These are phyloP conservation scores for Ctenochaetus hawaiiensis DNA, from an alignment of 2,797 vertebrate genomes.

Conservation along the genomic window DNA sequence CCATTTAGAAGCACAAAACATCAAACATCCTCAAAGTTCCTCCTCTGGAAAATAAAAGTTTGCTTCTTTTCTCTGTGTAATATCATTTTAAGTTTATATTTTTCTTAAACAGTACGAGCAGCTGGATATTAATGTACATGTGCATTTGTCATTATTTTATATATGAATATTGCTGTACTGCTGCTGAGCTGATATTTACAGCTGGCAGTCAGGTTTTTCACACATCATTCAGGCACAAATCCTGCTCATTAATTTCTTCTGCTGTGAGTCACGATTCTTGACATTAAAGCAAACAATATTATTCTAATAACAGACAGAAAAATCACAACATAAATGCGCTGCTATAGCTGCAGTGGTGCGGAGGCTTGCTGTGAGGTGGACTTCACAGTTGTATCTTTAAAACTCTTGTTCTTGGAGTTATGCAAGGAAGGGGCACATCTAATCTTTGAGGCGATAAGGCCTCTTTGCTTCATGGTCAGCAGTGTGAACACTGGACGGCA, in stretches of 20 bases:
- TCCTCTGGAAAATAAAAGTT: background rate
- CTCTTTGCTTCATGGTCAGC: background rate
- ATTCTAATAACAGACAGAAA: background rate
- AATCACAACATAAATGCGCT: background rate
- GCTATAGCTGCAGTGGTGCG: too few species aligned
- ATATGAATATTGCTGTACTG: too few species aligned
- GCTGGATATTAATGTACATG: background rate
- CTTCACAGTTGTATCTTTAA: slow-evolving; percentile 28
- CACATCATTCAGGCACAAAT: background rate
- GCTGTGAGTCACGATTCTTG: slow-evolving; percentile 2
- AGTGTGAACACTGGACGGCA: background rate
- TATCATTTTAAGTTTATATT: too few species aligned
- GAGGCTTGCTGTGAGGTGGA: background rate
- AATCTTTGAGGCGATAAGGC: slow-evolving; percentile 58
- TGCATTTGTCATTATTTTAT: background rate
- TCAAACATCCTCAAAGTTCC: too few species aligned
- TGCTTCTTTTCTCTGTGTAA: background rate
- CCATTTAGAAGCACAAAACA: too few species aligned
- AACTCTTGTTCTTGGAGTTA: slow-evolving; percentile 9
- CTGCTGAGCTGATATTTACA: slow-evolving; percentile 7
- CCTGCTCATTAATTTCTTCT: background rate
- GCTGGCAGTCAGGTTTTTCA: background rate
- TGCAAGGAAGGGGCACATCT: slow-evolving; percentile 46
- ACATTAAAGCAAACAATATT: background rate
- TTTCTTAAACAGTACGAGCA: background rate